phyloP scores from a whole-genome alignment of 1,140 invertebrate genomes.

The Drosophila tristis region DNA sequence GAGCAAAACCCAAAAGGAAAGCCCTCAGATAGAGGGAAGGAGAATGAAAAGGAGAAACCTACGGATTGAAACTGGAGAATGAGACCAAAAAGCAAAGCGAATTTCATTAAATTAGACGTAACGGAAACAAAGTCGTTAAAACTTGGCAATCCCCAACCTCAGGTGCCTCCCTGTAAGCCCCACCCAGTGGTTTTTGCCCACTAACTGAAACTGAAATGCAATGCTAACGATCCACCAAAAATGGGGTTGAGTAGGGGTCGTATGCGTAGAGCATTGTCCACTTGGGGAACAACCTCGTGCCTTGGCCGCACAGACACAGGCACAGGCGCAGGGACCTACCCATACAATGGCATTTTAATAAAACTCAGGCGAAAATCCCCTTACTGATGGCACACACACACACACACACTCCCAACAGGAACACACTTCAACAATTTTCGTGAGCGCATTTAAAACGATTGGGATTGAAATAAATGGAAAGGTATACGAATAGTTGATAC shows the following conservation, averaged over 20 bases:
- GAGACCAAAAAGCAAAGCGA: slow-evolving; percentile 73
- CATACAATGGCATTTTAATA: slow-evolving; percentile 73
- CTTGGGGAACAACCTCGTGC: slow-evolving; percentile 58
- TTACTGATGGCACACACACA: slow-evolving; percentile 30
- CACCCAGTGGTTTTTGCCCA: not conserved
- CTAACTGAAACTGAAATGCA: slow-evolving; percentile 30
- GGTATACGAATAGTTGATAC: not conserved
- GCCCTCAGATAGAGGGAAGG: not conserved
- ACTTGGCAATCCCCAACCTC: slow-evolving; percentile 64
- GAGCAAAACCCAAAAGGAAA: slow-evolving; percentile 26
- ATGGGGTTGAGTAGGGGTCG: slow-evolving; percentile 13
- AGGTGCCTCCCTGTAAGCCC: slow-evolving; percentile 1
- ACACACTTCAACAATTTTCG: slow-evolving; percentile 66
- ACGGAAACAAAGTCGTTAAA: slow-evolving; percentile 82
- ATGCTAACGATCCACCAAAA: slow-evolving; percentile 62
- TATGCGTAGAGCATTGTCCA: slow-evolving; percentile 59
- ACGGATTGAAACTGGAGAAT: not conserved
- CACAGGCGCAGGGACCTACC: slow-evolving; percentile 2
- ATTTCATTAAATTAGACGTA: slow-evolving; percentile 83
- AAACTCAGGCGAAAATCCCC: slow-evolving; percentile 72
- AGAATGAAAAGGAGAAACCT: not conserved
- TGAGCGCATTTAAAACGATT: slow-evolving; percentile 51
- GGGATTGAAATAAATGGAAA: not conserved
- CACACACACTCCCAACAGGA: slow-evolving; percentile 1
- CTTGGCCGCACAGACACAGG: slow-evolving; percentile 23